Conservation (phyloP, 2,888 invertebrate species). For the Drosophila multiciliata region DNA sequence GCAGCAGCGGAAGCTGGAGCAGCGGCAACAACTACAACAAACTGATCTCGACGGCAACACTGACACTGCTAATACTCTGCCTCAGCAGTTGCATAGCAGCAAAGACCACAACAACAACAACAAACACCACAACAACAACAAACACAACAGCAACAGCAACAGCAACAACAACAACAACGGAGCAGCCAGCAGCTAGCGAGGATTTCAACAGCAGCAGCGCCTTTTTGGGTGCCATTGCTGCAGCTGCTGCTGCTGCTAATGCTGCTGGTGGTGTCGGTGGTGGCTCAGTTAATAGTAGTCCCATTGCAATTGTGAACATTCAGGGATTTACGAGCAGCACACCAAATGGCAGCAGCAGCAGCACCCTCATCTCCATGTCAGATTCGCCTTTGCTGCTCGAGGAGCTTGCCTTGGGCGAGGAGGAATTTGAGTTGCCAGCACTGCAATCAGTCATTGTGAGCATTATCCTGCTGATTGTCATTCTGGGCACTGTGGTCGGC, state of each 20-base stretch:
- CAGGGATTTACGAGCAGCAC: conserved; percentile 63
- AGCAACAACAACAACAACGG: conserved; percentile 20
- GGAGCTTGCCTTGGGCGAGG: conserved; percentile 49
- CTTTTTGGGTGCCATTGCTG: conserved; percentile 33
- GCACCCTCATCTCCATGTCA: conserved; percentile 53
- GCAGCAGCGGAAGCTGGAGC: conserved; percentile 41
- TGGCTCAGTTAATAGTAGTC: conserved; percentile 52
- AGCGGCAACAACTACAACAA: conserved; percentile 53
- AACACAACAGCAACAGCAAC: conserved; percentile 8
- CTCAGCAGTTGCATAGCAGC: conserved; percentile 76
- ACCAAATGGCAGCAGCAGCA: conserved; percentile 65
- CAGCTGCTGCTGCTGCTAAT: conserved; percentile 42
- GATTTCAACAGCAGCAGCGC: conserved; percentile 12
- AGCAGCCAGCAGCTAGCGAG: conserved; percentile 2
- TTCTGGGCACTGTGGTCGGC: conserved; percentile 92
- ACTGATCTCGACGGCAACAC: conserved; percentile 72
- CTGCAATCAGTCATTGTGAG: conserved; percentile 89
- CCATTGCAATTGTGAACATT: conserved; percentile 52
- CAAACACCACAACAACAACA: not conserved
- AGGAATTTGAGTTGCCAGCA: conserved; percentile 80
- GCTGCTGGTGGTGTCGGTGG: not conserved
- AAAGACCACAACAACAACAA: conserved; percentile 40
- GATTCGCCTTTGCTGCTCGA: conserved; percentile 56
- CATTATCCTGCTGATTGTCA: conserved; percentile 90
- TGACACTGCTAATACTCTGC: conserved; percentile 67